Conservation (phyloP, 2,113 vertebrate species). For the Martes martes region DNA sequence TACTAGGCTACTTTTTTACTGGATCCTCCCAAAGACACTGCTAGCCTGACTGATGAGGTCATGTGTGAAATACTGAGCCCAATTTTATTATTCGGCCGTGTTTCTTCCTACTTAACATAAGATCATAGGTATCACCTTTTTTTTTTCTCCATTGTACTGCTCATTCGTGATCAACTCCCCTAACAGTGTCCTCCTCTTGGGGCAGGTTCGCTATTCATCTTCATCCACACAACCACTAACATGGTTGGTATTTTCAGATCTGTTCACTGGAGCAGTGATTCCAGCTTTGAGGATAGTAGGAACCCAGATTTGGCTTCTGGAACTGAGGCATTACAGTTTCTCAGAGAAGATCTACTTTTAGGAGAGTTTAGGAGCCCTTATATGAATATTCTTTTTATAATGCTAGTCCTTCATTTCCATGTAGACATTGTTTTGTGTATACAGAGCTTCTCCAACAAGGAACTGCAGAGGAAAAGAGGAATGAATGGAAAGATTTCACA, state of each 20-base stretch:
- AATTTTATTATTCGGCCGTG: background rate
- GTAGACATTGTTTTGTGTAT: background rate
- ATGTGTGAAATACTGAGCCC: background rate
- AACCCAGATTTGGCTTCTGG: background rate
- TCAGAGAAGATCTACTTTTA: background rate
- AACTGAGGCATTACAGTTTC: background rate
- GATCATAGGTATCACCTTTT: too few species aligned
- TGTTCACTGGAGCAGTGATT: background rate
- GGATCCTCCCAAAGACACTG: background rate
- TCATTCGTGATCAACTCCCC: background rate
- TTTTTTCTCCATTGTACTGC: background rate
- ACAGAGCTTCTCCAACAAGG: background rate
- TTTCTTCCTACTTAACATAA: background rate
- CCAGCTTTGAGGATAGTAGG: background rate
- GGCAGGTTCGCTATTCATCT: background rate
- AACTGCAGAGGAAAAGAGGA: background rate
- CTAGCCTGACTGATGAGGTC: background rate
- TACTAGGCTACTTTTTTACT: background rate
- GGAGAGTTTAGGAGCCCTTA: background rate
- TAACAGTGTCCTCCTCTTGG: background rate
- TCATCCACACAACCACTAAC: background rate
- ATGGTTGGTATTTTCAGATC: background rate
- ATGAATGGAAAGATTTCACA: background rate
- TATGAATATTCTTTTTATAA: background rate
- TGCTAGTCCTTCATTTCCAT: background rate